These are phyloP conservation scores for Dicentrarchus labrax DNA, from an alignment of 2,113 vertebrate genomes.

Conservation along the genomic window DNA sequence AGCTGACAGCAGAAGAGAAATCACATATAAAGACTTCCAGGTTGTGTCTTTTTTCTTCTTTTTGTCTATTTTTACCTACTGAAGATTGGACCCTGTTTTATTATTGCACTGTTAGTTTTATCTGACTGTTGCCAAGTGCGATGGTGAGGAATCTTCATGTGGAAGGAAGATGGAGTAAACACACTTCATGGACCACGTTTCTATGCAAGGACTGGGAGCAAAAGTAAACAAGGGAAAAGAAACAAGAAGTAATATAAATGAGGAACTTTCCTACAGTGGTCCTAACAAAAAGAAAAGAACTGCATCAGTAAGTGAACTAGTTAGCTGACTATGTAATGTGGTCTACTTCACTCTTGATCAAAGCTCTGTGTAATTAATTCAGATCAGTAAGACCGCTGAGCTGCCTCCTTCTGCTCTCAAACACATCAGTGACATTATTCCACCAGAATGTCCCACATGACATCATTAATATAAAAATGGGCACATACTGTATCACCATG, in stretches of 20 bases:
- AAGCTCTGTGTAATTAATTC: constrained; percentile 10
- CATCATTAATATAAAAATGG: constrained; percentile 24
- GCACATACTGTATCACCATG: constrained; percentile 11
- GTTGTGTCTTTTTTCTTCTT: neutral
- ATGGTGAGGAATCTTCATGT: neutral
- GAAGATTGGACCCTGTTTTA: neutral
- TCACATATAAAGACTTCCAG: neutral
- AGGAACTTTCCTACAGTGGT: neutral
- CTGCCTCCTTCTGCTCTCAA: constrained; percentile 39
- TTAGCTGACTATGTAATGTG: neutral
- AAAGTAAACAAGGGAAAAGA: neutral
- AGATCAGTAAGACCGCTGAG: neutral
- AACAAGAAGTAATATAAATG: neutral
- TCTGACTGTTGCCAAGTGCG: neutral
- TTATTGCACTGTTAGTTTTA: neutral
- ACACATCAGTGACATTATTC: constrained; percentile 32
- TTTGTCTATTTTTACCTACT: neutral
- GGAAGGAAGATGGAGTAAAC: neutral
- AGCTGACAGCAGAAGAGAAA: neutral
- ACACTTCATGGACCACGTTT: neutral
- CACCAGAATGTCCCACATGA: constrained; percentile 33
- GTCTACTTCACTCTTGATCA: constrained; percentile 2
- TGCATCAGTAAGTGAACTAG: neutral
- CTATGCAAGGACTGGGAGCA: neutral
- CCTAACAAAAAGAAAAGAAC: neutral